A percentile compares a stretch with the other conserved stretches of the same genome.
phyloP scores from a whole-genome alignment of 2,797 vertebrate genomes.

The Crax fasciolata region DNA sequence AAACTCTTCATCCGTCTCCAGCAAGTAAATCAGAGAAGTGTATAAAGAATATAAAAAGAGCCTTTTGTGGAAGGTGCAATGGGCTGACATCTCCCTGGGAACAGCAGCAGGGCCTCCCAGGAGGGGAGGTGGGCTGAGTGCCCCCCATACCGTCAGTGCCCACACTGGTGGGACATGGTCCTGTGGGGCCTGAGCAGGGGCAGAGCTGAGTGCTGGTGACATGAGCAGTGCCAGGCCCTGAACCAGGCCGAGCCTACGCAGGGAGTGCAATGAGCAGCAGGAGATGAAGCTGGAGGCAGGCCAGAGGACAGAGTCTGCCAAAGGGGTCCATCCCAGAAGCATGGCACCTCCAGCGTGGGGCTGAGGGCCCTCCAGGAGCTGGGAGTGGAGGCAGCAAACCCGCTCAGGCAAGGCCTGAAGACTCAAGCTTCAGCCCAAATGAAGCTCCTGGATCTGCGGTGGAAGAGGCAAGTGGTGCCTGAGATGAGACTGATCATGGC shows the following conservation, averaged over 20 bases:
- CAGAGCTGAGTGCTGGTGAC: not conserved
- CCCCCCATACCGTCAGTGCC: too few relatives aligned
- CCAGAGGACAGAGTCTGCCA: not conserved
- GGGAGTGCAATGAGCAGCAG: not conserved
- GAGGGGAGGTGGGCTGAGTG: not conserved
- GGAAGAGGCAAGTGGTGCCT: not conserved
- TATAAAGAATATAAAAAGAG: not conserved
- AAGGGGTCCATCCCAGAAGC: not conserved
- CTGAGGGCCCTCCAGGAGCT: not conserved
- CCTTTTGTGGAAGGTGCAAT: not conserved
- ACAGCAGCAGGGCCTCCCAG: not conserved
- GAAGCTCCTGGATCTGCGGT: not conserved
- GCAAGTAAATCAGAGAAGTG: not conserved
- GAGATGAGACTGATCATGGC: not conserved
- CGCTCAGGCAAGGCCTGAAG: not conserved
- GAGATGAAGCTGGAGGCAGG: not conserved
- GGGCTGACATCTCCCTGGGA: not conserved
- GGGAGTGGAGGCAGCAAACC: not conserved
- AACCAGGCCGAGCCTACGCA: not conserved
- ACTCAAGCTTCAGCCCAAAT: not conserved
- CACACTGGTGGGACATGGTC: not conserved
- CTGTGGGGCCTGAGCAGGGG: not conserved
- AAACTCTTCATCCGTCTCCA: not conserved
- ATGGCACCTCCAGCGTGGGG: accelerated
- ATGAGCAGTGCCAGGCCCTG: not conserved